Conservation (phyloP, 2,888 invertebrate species). For the Metacarcinus magister region DNA sequence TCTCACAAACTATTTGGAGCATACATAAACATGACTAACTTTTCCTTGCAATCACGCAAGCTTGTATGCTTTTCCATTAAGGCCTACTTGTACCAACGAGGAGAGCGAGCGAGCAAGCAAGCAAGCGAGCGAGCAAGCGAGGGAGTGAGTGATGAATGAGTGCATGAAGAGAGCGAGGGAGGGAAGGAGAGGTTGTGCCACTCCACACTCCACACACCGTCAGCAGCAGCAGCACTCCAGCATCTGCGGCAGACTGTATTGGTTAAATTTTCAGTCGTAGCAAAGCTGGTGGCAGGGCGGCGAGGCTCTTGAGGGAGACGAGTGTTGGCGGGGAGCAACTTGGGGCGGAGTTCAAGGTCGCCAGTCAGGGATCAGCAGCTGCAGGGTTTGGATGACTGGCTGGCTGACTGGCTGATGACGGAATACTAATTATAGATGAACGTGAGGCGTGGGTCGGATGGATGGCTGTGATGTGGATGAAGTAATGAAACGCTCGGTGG, state of each 20-base stretch:
- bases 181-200: background rate
- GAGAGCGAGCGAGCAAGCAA: background rate
- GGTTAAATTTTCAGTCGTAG: background rate
- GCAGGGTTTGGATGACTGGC: background rate
- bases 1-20: slow-evolving; percentile 3
- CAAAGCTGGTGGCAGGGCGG: background rate
- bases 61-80: background rate
- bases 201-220: background rate
- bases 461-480: background rate
- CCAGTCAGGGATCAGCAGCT: background rate
- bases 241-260: background rate
- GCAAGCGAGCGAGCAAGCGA: background rate
- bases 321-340: background rate
- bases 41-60: background rate
- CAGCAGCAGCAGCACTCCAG: background rate
- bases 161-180: background rate
- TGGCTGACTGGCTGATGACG: background rate
- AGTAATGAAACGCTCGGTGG: background rate
- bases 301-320: background rate
- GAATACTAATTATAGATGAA: background rate
- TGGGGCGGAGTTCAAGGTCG: background rate
- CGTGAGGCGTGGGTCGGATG: background rate
- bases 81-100: background rate
- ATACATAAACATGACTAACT: background rate
- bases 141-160: background rate